Evolutionary conservation across 1,140 invertebrate genomes (phyloP).

Genomic region (Gryon sp.): DNA sequence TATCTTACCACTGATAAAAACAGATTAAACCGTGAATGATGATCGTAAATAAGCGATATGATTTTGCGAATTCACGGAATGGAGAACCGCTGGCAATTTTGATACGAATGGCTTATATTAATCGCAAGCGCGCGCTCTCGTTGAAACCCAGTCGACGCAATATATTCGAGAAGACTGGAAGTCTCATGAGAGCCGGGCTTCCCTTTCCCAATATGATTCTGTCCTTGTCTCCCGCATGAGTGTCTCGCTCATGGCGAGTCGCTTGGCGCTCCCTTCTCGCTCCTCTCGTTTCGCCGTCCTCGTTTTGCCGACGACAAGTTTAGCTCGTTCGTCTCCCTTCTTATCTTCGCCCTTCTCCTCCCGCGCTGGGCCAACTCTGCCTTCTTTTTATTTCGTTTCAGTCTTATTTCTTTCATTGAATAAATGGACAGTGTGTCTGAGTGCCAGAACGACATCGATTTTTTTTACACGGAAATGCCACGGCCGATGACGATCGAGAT

Average conservation of each 20-base stretch:
- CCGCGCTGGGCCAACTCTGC: not conserved
- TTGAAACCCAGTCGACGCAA: constrained; percentile 60
- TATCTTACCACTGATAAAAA: no score
- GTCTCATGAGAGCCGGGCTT: constrained; percentile 71
- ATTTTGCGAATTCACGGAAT: constrained; percentile 12
- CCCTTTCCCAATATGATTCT: constrained; percentile 53
- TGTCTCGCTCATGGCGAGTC: constrained; percentile 31
- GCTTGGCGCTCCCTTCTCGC: constrained; percentile 25
- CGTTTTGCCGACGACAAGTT: constrained; percentile 3
- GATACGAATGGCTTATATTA: constrained; percentile 65
- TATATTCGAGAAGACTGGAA: constrained; percentile 73
- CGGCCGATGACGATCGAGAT: constrained; percentile 5
- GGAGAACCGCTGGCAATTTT: constrained; percentile 2
- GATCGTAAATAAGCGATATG: no score
- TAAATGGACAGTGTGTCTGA: constrained; percentile 45
- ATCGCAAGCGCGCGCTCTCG: constrained; percentile 67
- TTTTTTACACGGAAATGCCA: constrained; percentile 33
- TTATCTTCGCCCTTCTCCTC: constrained; percentile 11
- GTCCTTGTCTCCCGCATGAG: constrained; percentile 18
- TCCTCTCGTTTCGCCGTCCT: constrained; percentile 33
- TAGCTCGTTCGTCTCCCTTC: constrained; percentile 7
- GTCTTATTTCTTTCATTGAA: constrained; percentile 58
- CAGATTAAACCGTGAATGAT: no score
- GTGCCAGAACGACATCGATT: constrained; percentile 41
- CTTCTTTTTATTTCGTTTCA: constrained; percentile 37